phyloP scores from a whole-genome alignment of 1,140 invertebrate genomes.

The Bombus pyrosoma region DNA sequence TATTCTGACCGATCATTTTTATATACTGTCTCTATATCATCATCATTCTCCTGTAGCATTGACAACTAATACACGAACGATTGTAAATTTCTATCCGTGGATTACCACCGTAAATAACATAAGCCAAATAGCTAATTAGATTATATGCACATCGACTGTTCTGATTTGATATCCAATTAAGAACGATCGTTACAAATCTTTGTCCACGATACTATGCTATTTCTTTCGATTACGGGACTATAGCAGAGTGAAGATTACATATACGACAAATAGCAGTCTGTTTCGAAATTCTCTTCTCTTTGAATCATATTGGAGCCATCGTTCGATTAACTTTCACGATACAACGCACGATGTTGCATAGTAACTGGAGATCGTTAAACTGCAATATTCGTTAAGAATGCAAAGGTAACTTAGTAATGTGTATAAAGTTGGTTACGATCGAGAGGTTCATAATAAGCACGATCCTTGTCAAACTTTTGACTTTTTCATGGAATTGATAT shows the following conservation, averaged over 20 bases:
- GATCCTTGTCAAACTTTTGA: no score
- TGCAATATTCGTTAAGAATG: not conserved
- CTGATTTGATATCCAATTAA: conserved; percentile 1
- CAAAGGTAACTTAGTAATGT: no score
- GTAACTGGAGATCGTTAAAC: not conserved
- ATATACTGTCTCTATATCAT: not conserved
- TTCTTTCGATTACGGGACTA: not conserved
- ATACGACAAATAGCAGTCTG: not conserved
- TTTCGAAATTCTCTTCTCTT: conserved; percentile 16
- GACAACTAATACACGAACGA: not conserved
- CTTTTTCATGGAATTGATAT: no score
- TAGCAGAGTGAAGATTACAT: not conserved
- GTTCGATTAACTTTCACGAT: conserved; percentile 14
- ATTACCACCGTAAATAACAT: not conserved
- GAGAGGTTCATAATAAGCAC: no score
- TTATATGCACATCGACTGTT: not conserved
- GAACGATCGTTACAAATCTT: not conserved
- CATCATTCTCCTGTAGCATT: no score
- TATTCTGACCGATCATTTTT: no score
- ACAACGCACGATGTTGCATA: not conserved
- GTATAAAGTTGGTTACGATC: no score
- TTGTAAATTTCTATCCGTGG: not conserved
- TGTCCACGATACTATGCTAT: no score
- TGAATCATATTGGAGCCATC: not conserved
- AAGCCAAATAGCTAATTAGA: not conserved